These are phyloP conservation scores for Coracias cyanogaster DNA, from an alignment of 2,797 vertebrate species.

Conservation along the genomic window DNA sequence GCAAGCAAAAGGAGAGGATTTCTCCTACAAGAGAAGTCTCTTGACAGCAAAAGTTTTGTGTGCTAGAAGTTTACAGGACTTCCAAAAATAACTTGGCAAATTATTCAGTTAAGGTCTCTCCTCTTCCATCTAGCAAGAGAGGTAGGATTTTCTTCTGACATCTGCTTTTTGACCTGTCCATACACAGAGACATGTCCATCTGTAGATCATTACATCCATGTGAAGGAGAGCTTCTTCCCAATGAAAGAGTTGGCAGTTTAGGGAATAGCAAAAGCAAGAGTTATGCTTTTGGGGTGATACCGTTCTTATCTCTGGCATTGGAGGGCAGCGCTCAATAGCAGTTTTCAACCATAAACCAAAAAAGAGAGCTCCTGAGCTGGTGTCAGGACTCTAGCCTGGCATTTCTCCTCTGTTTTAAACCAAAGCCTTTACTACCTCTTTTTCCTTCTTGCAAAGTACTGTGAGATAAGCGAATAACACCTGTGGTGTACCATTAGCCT, in stretches of 20 bases:
- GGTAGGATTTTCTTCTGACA: not conserved
- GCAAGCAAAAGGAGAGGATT: not conserved
- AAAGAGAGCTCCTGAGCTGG: not conserved
- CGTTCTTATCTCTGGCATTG: not conserved
- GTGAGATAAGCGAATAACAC: not conserved
- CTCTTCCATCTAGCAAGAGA: not conserved
- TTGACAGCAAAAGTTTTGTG: not conserved
- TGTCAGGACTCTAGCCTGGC: not conserved
- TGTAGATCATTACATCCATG: not conserved
- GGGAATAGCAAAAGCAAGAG: not conserved
- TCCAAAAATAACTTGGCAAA: not conserved
- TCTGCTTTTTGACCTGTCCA: not conserved
- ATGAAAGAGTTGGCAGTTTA: not conserved
- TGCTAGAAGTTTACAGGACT: not conserved
- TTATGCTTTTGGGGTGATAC: not conserved
- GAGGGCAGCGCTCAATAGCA: not conserved
- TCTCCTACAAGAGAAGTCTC: slow-evolving; percentile 1
- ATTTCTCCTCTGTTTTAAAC: not conserved
- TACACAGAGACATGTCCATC: not conserved
- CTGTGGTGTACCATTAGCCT: not conserved
- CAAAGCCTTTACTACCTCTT: not conserved
- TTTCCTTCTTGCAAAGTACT: not conserved
- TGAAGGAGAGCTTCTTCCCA: not conserved
- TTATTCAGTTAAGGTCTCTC: not conserved
- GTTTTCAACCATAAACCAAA: not conserved